Evolutionary conservation across 2,113 vertebrate species (phyloP).

Genomic region (Bufo gargarizans): DNA sequence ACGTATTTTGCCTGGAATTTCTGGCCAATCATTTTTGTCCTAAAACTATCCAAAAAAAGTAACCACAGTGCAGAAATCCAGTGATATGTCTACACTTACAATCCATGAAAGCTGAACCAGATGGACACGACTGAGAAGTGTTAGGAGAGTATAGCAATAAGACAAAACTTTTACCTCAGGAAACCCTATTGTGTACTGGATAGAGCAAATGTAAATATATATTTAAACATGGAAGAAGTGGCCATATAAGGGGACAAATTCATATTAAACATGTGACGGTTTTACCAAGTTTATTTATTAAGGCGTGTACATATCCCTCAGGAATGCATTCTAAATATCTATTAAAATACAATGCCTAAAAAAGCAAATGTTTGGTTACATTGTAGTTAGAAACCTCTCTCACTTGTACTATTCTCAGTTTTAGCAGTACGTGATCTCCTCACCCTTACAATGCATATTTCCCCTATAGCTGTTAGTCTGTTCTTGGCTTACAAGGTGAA

Average conservation of each 20-base stretch:
- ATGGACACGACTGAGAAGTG: conserved; percentile 9
- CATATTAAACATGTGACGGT: conserved; percentile 19
- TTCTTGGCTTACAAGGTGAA: neutral
- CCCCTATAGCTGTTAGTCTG: neutral
- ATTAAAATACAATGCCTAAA: neutral
- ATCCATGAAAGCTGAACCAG: neutral
- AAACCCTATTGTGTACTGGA: conserved; percentile 35
- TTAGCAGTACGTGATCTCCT: neutral
- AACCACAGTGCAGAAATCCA: neutral
- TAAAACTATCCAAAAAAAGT: neutral
- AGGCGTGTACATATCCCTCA: conserved; percentile 25
- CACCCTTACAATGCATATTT: neutral
- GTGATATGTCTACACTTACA: conserved; percentile 11
- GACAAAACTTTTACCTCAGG: conserved; percentile 50
- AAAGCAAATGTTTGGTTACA: neutral
- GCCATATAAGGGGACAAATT: conserved; percentile 6
- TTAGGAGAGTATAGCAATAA: conserved; percentile 18
- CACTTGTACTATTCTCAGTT: neutral
- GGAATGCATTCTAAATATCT: conserved; percentile 14
- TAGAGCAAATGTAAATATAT: conserved; percentile 52
- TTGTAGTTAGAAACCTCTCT: neutral
- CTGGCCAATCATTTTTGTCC: neutral
- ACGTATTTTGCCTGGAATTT: neutral
- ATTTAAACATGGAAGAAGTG: conserved; percentile 49
- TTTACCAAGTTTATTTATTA: conserved; percentile 34